Evolutionary conservation across 2,797 vertebrate species (phyloP).

Genomic region (Thunnus albacares): DNA sequence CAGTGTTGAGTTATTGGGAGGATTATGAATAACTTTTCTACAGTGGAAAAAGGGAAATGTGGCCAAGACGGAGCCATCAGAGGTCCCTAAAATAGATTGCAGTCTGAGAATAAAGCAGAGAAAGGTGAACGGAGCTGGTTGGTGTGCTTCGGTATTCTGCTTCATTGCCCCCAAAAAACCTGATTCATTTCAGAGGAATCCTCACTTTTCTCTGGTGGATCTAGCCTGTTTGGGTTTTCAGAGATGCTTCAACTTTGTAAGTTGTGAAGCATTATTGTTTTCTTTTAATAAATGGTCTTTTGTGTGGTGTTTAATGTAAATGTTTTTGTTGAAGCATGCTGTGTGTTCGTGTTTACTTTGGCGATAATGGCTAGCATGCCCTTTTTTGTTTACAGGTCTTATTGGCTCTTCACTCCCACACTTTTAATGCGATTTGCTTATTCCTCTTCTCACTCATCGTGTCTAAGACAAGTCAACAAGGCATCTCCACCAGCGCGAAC

Average conservation of each 20-base stretch:
- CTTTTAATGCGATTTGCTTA: slow-evolving; percentile 58
- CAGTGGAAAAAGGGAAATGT: slow-evolving; percentile 83
- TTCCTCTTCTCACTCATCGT: slow-evolving; percentile 46
- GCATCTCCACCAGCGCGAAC: slow-evolving; percentile 17
- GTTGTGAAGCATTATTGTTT: slow-evolving; percentile 73
- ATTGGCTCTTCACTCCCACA: slow-evolving; percentile 63
- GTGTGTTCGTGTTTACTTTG: slow-evolving; percentile 67
- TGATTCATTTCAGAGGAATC: slow-evolving; percentile 64
- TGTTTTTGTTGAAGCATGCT: slow-evolving; percentile 75
- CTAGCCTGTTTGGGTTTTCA: slow-evolving; percentile 58
- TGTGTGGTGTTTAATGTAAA: slow-evolving; percentile 73
- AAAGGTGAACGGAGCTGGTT: slow-evolving; percentile 73
- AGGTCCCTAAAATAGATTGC: slow-evolving; percentile 79
- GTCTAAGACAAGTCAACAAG: slow-evolving; percentile 44
- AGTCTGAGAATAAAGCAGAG: slow-evolving; percentile 75
- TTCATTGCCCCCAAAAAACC: slow-evolving; percentile 56
- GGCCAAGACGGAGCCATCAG: slow-evolving; percentile 83
- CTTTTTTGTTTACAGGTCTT: slow-evolving; percentile 70
- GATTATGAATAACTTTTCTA: slow-evolving; percentile 83
- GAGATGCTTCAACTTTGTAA: slow-evolving; percentile 67
- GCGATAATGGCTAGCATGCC: slow-evolving; percentile 50
- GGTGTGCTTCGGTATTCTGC: slow-evolving; percentile 55
- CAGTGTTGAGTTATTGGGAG: slow-evolving; percentile 82
- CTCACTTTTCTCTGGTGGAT: slow-evolving; percentile 52
- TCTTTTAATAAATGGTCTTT: slow-evolving; percentile 81